A percentile compares a stretch with the other conserved stretches of the same genome.
These are phyloP conservation scores for Pristionchus maxplancki DNA, from an alignment of 2,888 invertebrate genomes.

Conservation along the genomic window DNA sequence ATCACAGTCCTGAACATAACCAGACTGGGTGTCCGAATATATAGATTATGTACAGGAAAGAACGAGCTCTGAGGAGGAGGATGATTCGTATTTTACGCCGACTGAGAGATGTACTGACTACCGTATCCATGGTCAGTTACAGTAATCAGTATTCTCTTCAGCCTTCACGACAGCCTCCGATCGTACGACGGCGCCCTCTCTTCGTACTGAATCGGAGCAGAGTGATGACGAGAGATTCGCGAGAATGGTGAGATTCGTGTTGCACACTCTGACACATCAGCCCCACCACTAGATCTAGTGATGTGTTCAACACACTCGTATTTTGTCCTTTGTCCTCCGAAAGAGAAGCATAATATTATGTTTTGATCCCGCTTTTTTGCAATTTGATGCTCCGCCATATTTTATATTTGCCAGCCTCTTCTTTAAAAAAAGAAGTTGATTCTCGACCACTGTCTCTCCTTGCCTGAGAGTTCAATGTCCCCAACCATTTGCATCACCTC, in stretches of 20 bases:
- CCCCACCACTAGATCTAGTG: too few species aligned
- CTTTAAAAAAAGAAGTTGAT: too few species aligned
- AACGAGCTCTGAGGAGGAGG: not conserved
- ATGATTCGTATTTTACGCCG: too few species aligned
- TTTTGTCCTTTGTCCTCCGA: not conserved
- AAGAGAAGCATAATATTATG: not conserved
- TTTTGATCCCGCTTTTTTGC: too few species aligned
- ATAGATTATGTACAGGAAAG: not conserved
- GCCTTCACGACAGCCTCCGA: not conserved
- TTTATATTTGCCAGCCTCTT: too few species aligned
- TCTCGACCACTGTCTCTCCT: not conserved
- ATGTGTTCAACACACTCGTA: not conserved
- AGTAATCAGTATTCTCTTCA: not conserved
- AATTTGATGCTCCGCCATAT: too few species aligned
- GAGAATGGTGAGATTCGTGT: not conserved
- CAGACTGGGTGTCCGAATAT: too few species aligned
- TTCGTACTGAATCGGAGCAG: not conserved
- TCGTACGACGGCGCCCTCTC: not conserved
- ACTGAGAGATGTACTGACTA: not conserved
- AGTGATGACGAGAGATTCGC: not conserved
- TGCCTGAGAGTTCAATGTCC: not conserved
- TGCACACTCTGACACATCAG: not conserved
- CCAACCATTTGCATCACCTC: not conserved
- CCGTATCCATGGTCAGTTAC: not conserved
- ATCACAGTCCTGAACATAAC: too few species aligned